These are phyloP conservation scores for Cephus pygmeus DNA, from an alignment of 2,888 invertebrate species.

Conservation along the genomic window DNA sequence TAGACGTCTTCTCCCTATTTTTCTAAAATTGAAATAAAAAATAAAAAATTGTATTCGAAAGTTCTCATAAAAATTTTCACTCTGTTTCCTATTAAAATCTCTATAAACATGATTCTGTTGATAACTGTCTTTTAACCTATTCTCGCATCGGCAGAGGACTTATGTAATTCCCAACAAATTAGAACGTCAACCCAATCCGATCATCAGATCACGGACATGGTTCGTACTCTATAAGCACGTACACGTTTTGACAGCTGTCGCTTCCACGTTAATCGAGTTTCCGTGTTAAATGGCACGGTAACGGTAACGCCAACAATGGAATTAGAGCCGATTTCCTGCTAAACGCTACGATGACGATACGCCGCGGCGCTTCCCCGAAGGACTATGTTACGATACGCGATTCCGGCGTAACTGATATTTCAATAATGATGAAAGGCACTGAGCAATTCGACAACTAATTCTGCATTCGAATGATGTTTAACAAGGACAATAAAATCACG, in stretches of 20 bases:
- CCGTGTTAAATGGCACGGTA: slow-evolving; percentile 42
- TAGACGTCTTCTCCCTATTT: too few species aligned
- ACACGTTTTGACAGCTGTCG: slow-evolving; percentile 48
- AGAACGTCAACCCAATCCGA: background rate
- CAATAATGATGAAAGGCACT: background rate
- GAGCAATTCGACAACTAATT: background rate
- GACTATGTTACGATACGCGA: background rate
- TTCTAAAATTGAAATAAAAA: too few species aligned
- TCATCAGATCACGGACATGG: background rate
- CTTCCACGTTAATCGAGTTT: slow-evolving; percentile 49
- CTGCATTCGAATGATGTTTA: background rate
- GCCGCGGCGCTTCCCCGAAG: background rate
- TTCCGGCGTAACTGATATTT: background rate
- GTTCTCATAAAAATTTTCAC: background rate
- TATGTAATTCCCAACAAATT: background rate
- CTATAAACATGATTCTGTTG: background rate
- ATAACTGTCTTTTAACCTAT: background rate
- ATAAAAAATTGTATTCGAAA: background rate
- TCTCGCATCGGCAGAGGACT: background rate
- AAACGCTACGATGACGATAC: slow-evolving; percentile 5
- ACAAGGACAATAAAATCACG: background rate
- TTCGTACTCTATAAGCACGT: background rate
- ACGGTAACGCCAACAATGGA: slow-evolving; percentile 34
- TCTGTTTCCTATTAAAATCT: background rate
- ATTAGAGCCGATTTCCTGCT: slow-evolving; percentile 39